Evolutionary conservation across 2,797 vertebrate genomes (phyloP), one percentile per base, ranked within the genome.

Genomic region (Coregonus suidteri): DNA sequence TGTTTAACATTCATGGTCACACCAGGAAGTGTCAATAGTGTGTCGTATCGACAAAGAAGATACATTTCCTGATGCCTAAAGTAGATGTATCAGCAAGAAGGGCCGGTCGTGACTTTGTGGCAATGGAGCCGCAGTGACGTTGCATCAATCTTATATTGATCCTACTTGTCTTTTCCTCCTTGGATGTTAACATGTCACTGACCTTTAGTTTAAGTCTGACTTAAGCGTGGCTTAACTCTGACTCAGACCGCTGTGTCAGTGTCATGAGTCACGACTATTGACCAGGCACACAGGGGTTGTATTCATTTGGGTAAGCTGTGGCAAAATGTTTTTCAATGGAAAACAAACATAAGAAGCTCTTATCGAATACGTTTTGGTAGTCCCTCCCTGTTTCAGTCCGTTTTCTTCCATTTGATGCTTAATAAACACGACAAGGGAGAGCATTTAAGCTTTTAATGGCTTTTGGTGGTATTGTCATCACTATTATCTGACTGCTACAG

Each of bases 81-180:
- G 75, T 37, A 77, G 56, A 76, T 52, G 20, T 66, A 13, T 73
- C 75, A 77, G 66, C 71, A 64, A 53, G 56, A 76, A 67, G 11
- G 13, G 15, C 64, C 15, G 62, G 67, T 69, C 56, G 34, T 80
- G 78, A 77, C 78, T 72, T 79, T 79, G 71, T 75, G 62, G 31
- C 35, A 35, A 25, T 41, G 62, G 71, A 15, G 65, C 68, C 4
- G 35, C 68, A 73, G 59, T 80, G 51, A 76, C 70, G 73, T 51
- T 37, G 75, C 54, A 75, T 80, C 75, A 70, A 74, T 83, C 41
- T 9, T 18, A 13, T 68, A 80, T 80, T 54, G 75, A 83, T 74
- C 35, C 67, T 15, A 30, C 59, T 31, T 54, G 64, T 37, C 47
- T 73, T 18, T 71, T 74, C 65, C 54, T 31, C 53, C 41, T 25